Evolutionary conservation across 2,888 invertebrate species (phyloP), one percentile per base, ranked within the genome.

Genomic region (Harpalus rufipes): DNA sequence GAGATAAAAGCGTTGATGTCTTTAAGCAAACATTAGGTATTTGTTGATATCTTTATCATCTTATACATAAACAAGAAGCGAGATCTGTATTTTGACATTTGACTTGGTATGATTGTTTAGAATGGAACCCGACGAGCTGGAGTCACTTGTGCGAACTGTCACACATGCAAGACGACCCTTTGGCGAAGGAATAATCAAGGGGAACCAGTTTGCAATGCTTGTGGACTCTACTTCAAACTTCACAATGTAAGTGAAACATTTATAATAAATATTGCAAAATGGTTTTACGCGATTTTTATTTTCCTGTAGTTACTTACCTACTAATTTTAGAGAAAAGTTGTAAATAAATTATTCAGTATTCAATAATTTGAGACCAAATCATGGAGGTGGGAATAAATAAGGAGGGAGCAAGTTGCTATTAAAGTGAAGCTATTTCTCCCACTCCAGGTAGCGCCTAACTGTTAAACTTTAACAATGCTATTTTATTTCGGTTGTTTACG

Each of bases 111-210:
- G 56, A 14, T 80, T 80, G 92, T 93, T 61, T 92, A 93, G 89
- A 93, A 92, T 88, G 94, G 94, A 78, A 94, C 93, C 90, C 91
- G 94, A 86, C 92, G 95, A 87, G 93, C 92, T 63, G 98, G 98
- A 0, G 94, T 98, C 87, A 94, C 95, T 89, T 99, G 99, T 92
- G 97, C 98, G 86, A 99, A 99, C 92, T 99, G 99, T 91, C 96
- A 96, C 86, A 99, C 99, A 4, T 94, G 96, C 85, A 97, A 96
- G 88, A 99, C 99, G 8, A 99, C 99, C 5, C 93, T 99, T 81
- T 99, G 99, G 99, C 93, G 99, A 85, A 94, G 99, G 88, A 99
- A 99, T 93, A 96, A 97, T 91, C 97, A 98, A 89, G 99, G 99
- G 16, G 98, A 99, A 91, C 98, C 99, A 0, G 99, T 99, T 63